These are phyloP conservation scores for Nowickia ferox DNA, from an alignment of 2,888 invertebrate genomes.

Conservation along the genomic window DNA sequence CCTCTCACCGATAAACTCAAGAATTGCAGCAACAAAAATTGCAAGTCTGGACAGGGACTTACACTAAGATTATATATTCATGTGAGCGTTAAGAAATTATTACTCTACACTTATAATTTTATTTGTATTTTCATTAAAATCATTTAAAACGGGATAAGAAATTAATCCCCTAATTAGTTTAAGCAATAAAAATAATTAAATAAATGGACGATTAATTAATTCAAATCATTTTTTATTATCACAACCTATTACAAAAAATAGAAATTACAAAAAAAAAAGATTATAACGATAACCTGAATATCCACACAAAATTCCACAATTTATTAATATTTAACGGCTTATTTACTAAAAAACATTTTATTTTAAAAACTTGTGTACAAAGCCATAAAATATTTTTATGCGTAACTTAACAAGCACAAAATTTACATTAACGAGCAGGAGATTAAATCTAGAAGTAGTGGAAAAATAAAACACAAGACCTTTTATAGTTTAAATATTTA, in stretches of 20 bases:
- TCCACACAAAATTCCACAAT: conserved; percentile 29
- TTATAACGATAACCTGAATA: conserved; percentile 25
- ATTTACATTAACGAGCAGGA: neutral
- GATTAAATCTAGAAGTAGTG: neutral
- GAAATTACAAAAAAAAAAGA: neutral
- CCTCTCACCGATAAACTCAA: no score
- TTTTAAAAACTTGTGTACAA: conserved; percentile 35
- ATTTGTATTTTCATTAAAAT: neutral
- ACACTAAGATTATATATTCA: no score
- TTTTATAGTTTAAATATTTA: conserved; percentile 35
- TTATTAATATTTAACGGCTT: conserved; percentile 58
- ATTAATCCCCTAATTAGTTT: neutral
- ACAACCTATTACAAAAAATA: neutral
- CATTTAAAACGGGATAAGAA: neutral
- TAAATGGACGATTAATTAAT: conserved; percentile 34
- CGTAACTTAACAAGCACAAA: conserved; percentile 19
- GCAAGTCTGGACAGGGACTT: no score
- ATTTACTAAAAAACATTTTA: conserved; percentile 7
- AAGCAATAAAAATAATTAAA: neutral
- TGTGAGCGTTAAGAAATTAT: no score
- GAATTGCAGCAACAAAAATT: no score
- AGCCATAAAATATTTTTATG: neutral
- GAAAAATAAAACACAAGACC: neutral
- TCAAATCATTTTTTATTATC: neutral
- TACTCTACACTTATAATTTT: no score